Base-by-base conservation (phyloP, 2,888 invertebrate genomes). In the Miltochrista miniata region DNA sequence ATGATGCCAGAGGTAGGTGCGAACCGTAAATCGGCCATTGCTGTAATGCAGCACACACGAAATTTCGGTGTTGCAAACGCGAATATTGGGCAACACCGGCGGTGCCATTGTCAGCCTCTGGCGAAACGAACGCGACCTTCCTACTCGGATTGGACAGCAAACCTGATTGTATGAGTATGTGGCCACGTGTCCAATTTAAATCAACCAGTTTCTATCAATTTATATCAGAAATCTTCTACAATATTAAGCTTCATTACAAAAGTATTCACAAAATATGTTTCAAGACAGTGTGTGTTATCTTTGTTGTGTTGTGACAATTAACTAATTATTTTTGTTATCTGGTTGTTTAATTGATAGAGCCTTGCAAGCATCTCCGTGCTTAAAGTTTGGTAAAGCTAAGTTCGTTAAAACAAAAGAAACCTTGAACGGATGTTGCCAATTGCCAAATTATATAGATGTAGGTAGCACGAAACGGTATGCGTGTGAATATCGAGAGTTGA, bases 41-140 rank as follows among this genome's bases (percentile, higher is more conserved):
- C 81, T 70, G 83, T 82, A 87, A 86, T 74, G 68, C 68, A 70
- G 76, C 87, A 87, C 87, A 87, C 86, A 89, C 87, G 88, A 90
- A 89, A 87, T 87, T 87, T 85, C 74, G 82, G 80, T 87, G 89
- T 89, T 87, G 89, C 87, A 88, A 89, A 85, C 85, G 67, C 68
- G 75, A 78, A 76, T 59, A 76, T 90, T 89, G 83, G 74, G 88
- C 85, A 87, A 89, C 72, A 70, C 64, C 72, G 72, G 73, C 70
- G 79, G 78, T 81, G 75, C 79, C 87, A 89, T 88, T 89, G 90
- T 89, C 83, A 82, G 84, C 71, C 79, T 79, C 86, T 89, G 88
- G 87, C 86, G 87, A 88, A 89, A 90, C 85, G 71, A 64, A 74
- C 65, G 61, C 85, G 90, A 87, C 90, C 90, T 90, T 90, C 87